Conservation (phyloP, 2,888 invertebrate species). For the Himalopsyche kuldschensis region DNA sequence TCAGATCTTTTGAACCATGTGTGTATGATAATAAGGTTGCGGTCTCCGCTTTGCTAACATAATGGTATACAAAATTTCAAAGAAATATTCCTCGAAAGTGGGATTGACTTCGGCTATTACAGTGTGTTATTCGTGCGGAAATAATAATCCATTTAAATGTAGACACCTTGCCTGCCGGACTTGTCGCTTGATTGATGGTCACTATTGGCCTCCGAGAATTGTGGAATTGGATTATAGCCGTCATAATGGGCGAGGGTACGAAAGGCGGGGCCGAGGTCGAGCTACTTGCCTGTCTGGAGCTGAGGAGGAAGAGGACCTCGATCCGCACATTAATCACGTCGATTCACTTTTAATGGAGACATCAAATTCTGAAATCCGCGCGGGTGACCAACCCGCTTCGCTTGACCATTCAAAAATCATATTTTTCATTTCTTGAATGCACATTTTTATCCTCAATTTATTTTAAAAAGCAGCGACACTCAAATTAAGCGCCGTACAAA, state of each 20-base stretch:
- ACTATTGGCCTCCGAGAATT: slow-evolving; percentile 17
- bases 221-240: slow-evolving; percentile 25
- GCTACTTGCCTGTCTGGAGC: background rate
- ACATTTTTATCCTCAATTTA: too few species aligned
- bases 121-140: background rate
- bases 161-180: background rate
- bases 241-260: slow-evolving; percentile 18
- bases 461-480: background rate
- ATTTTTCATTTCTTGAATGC: background rate
- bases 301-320: background rate
- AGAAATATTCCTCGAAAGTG: background rate
- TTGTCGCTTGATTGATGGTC: slow-evolving; percentile 27
- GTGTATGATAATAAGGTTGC: background rate
- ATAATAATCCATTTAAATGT: background rate
- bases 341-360: slow-evolving; percentile 38
- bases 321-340: slow-evolving; percentile 34
- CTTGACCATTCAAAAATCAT: background rate
- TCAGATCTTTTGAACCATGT: background rate
- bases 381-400: slow-evolving; percentile 14
- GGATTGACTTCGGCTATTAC: background rate
- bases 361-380: slow-evolving; percentile 33
- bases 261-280: background rate
- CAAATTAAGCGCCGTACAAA: background rate
- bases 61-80: background rate
- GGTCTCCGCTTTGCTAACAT: background rate